Evolutionary conservation across 2,888 invertebrate genomes (phyloP), one percentile per base, ranked within the genome.

Genomic region (Plagiodera versicolora): DNA sequence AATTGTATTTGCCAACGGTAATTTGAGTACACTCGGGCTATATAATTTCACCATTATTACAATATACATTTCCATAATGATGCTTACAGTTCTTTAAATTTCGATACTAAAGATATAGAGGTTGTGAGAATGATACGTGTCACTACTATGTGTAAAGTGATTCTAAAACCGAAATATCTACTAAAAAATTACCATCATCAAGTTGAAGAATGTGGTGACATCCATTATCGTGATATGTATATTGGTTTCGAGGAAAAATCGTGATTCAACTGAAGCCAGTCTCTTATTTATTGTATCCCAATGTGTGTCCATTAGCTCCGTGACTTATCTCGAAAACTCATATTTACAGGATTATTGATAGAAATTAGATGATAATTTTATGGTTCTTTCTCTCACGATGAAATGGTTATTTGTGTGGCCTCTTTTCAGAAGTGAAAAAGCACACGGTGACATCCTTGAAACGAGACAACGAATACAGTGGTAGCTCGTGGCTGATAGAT

Each of bases 271-370:
- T 39, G 14, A 39, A 39, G 11, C 14, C 32, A 32, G 58, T 47
- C 52, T 61, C 48, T 50, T 52, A 62, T 58, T 56, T 56, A 56
- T 56, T 30, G 46, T 44, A 17, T 45, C n/a, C 35, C 57, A 54
- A 54, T 56, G 32, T 14, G 28, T 53, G 46, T 62, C 62, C 62
- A 62, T 62, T 62, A 62, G 58, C 52, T 58, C 46, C 48, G 16
- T 17, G 24, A 18, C 46, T 58, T 58, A 64, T 64, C 63, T 58
- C 8, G 46, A 51, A 60, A 64, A 64, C 61, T 60, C 59, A 56
- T 60, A 60, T 61, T 55, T 58, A 64, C 63, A 64, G 46, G 54
- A 61, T 58, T 64, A 64, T 61, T 60, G 55, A 64, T 64, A 58
- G 55, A 62, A 62, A 62, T 62, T 56, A 61, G 54, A 56, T 39